Conservation (phyloP, 2,113 vertebrate species). For the Glaucidium brasilianum region DNA sequence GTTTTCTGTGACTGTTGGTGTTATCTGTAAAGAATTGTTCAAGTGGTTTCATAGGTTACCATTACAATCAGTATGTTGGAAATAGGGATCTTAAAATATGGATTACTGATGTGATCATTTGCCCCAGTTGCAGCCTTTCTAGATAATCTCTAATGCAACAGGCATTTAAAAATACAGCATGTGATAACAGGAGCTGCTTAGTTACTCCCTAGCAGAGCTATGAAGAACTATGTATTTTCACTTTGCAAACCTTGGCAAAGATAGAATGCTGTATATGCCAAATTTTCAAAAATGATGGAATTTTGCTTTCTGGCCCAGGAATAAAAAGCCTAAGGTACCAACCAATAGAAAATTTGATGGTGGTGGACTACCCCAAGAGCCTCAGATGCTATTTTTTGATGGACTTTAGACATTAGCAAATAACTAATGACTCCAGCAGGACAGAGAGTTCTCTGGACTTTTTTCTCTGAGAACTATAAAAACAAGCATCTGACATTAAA, state of each 20-base stretch:
- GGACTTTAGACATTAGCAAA: background rate
- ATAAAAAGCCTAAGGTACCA: slow-evolving; percentile 24
- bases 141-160: slow-evolving; percentile 33
- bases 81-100: background rate
- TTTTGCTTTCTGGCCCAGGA: slow-evolving; percentile 36
- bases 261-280: slow-evolving; percentile 34
- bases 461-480: background rate
- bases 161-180: slow-evolving; percentile 16
- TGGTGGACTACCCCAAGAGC: background rate
- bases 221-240: slow-evolving; percentile 41
- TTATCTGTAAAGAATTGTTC: background rate
- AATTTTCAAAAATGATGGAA: slow-evolving; percentile 18
- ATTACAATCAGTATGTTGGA: background rate
- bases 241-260: slow-evolving; percentile 57
- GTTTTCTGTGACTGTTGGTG: background rate
- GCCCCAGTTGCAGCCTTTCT: background rate
- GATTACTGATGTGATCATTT: slow-evolving; percentile 26
- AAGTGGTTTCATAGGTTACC: background rate
- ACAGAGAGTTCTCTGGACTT: background rate
- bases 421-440: background rate
- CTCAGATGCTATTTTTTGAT: background rate
- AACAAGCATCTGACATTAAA: background rate
- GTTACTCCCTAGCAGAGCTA: slow-evolving; percentile 36
- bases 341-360: background rate
- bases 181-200: slow-evolving; percentile 31